Base-by-base conservation (phyloP, 2,888 invertebrate genomes). In the Erebia ligea region DNA sequence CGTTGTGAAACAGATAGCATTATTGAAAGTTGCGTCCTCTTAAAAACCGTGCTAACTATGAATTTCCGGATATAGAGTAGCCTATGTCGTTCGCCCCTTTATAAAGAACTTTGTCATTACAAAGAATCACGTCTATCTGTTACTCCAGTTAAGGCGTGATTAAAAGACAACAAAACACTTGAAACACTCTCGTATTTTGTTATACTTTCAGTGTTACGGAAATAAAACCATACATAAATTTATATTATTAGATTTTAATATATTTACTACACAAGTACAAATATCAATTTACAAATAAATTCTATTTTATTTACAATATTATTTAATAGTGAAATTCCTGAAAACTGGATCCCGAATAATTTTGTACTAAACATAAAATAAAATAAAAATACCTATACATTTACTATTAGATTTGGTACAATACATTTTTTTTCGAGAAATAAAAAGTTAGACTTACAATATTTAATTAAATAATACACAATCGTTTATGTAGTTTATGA, bases 231-330 rank as follows among this genome's bases (percentile, higher is more conserved):
- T 3, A 54, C 13, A n/a, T n/a, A n/a, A n/a, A n/a, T 75, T 75
- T 79, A 83, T 85, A 57, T 70, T 62, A 82, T 87, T 80, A 86
- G 81, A 86, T 86, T 88, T 87, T 87, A 87, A 87, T 91, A 88
- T 89, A 81, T 91, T 87, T 82, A 86, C 87, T 90, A 88, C 86
- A 81, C 78, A 83, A 83, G 81, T 88, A 87, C 81, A 86, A 86
- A 85, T 84, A 86, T 86, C 83, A 87, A 87, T 86, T 77, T 88
- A 87, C 87, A 85, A 82, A 81, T 84, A 81, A 82, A 80, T 77
- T 77, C 61, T 76, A 74, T 86, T 86, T 25, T 89, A 81, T 81
- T 78, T 84, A 84, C 82, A 83, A 80, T 82, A 80, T 77, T 73
- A 79, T 17, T 56, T 67, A 54, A n/a, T n/a, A 50, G 42, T 69